Evolutionary conservation across 2,797 vertebrate species (phyloP), one percentile per base, ranked within the genome.

Genomic region (Glyptemys insculpta): DNA sequence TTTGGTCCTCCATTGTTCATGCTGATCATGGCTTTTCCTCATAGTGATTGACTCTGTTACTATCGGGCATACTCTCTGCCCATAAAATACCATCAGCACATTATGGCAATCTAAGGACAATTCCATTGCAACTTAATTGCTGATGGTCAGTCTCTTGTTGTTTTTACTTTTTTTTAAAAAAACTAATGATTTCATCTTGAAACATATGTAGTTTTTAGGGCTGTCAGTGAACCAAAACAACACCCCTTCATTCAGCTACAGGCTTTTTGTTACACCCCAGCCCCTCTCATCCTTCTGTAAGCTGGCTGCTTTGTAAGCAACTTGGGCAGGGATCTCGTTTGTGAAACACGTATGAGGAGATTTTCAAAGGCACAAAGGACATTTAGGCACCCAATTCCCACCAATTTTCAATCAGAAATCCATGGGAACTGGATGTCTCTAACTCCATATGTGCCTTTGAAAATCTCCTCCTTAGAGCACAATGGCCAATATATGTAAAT

Each of bases 401-500:
- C 53, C 5, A 4, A 25, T 54, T 88, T 12, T 1, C 34, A 52
- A 0, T 2, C 52, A 56, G 76, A 85, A 90, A 78, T 47, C 44
- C n/a, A 44, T 25, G 88, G n/a, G 50, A 85, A 14, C 2, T 37
- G 74, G 44, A 3, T 8, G 56, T 16, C 18, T 10, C 57, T 12
- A 57, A 29, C 56, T 12, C 56, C 56, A 57, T 57, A 57, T 31
- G 68, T 41, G 68, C 19, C 37, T 41, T 23, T 72, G n/a, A 41
- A 72, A 72, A 72, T 72, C 5, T 3, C 79, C 72, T 27, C 23
- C 1, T 6, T 0, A 0, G 15, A 79, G 52, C 44, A 5, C 10
- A 19, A 12, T 7, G n/a, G 81, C 3, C 41, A 7, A n/a, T 74
- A 47, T 34, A 12, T 0, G 0, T 2, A 2, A 5, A 25, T 25